Conservation (phyloP, 2,797 vertebrate genomes). For the Mergus octosetaceus region DNA sequence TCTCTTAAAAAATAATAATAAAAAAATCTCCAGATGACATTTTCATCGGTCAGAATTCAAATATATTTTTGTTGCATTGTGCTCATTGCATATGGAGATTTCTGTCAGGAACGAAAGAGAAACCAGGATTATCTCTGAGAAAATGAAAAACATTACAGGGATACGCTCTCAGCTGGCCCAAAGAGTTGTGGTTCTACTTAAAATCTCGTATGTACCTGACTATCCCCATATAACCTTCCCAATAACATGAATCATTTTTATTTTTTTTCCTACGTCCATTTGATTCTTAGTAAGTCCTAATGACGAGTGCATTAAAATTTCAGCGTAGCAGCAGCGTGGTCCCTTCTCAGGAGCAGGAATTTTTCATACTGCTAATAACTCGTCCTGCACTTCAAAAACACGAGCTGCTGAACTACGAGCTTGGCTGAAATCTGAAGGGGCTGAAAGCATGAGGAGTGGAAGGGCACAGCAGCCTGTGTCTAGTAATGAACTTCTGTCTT, state of each 20-base stretch:
- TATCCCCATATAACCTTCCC: neutral
- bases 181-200: neutral
- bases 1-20: neutral
- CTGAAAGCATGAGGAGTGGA: neutral
- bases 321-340: neutral
- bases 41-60: neutral
- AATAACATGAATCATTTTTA: neutral
- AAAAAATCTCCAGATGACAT: neutral
- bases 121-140: neutral
- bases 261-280: neutral
- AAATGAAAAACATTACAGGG: neutral
- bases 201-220: neutral
- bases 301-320: neutral
- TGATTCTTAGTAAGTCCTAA: neutral
- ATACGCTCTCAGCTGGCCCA: neutral
- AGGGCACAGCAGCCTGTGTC: neutral
- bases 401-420: neutral
- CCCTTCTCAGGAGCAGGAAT: neutral
- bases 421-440: neutral
- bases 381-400: neutral
- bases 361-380: neutral
- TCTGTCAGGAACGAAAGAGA: neutral
- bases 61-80: neutral
- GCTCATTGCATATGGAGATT: neutral
- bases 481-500: slow-evolving; percentile 11